These are phyloP conservation scores for Dryobates pubescens DNA, from an alignment of 2,797 vertebrate genomes.

Conservation along the genomic window DNA sequence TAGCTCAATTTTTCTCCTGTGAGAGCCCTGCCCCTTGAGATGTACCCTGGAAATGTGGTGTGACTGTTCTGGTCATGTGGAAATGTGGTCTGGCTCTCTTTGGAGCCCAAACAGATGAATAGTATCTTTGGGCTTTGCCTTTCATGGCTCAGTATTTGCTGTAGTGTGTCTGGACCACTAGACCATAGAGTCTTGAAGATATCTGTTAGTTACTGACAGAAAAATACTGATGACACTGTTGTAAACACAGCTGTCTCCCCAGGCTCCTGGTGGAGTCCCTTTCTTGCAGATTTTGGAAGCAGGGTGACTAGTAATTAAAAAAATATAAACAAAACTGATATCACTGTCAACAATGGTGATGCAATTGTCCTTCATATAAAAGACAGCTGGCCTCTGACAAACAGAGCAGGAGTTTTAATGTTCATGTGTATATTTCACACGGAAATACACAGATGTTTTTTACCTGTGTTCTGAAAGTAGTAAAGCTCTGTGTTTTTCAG, in stretches of 20 bases:
- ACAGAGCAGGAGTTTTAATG: neutral
- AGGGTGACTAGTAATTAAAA: neutral
- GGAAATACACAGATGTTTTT: neutral
- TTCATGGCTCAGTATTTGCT: neutral
- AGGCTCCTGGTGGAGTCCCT: neutral
- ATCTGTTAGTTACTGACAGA: neutral
- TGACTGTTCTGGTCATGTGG: neutral
- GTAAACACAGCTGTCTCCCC: slow-evolving; percentile 25
- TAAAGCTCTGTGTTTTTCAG: neutral
- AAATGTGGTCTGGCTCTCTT: neutral
- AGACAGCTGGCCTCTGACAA: neutral
- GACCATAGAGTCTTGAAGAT: neutral
- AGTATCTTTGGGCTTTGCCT: neutral
- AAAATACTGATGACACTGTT: neutral
- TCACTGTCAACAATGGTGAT: neutral
- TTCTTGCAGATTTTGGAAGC: neutral
- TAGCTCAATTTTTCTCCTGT: neutral
- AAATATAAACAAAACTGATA: neutral
- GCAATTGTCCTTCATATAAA: neutral
- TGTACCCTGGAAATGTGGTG: neutral
- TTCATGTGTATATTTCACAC: neutral
- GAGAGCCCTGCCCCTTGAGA: neutral
- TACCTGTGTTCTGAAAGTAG: neutral
- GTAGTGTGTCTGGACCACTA: neutral
- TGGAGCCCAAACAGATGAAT: neutral